Conservation (phyloP, 2,113 vertebrate genomes). For the Sigmodon hispidus region DNA sequence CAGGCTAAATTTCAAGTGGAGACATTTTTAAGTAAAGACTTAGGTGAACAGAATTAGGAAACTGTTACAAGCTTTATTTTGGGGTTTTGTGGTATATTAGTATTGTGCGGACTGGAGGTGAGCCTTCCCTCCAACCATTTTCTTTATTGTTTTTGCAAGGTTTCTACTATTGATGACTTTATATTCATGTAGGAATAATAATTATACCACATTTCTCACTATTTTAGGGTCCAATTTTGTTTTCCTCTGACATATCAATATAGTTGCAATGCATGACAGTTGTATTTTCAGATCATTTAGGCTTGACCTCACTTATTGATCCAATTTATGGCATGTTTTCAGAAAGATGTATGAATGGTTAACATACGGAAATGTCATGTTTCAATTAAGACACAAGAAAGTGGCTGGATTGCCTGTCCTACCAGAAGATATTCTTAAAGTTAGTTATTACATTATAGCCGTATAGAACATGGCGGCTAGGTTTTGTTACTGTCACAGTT, state of each 20-base stretch:
- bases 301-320: conserved; percentile 72
- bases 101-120: background rate
- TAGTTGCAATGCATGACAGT: conserved; percentile 54
- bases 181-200: background rate
- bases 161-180: conserved; percentile 18
- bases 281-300: conserved; percentile 63
- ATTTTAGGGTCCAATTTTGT: conserved; percentile 39
- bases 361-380: conserved; percentile 61
- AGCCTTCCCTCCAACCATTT: background rate
- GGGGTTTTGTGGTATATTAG: conserved; percentile 9
- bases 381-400: conserved; percentile 64
- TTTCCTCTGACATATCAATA: conserved; percentile 14
- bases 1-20: conserved; percentile 1
- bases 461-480: background rate
- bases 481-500: conserved; percentile 30
- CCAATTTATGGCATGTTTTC: conserved; percentile 75
- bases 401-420: conserved; percentile 64
- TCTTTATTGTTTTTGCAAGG: background rate
- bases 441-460: conserved; percentile 63
- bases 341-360: conserved; percentile 72
- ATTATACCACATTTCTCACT: background rate
- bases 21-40: conserved; percentile 15
- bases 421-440: conserved; percentile 71
- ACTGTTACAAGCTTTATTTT: conserved; percentile 29
- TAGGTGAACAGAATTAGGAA: conserved; percentile 20